Evolutionary conservation across 1,140 invertebrate genomes (phyloP), one percentile per base, ranked within the genome.

Genomic region (Brachionus koreanus): DNA sequence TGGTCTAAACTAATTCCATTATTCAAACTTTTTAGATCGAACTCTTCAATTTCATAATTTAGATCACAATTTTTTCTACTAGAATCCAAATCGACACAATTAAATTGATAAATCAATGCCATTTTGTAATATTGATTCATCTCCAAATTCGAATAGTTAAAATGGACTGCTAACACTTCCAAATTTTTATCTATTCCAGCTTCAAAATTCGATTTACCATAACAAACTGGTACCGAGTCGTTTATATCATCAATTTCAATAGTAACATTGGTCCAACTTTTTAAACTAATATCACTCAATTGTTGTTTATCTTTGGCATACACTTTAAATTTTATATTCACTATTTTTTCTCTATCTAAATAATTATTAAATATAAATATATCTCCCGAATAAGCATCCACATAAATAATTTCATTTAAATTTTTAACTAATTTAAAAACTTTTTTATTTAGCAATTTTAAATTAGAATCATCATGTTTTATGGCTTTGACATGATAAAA

Each of bases 221-320:
- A 25, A 49, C 69, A 74, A 43, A 23, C 43, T 3, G 69, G 69
- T n/a, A 3, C 43, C 0, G 69, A 74, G 43, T 74, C 69, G 5
- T 74, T 74, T 43, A 74, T 46, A 33, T 74, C 69, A 46, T 46
- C 42, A 25, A 74, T 43, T 74, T 74, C 69, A 25, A 74, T 74
- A 10, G 19, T 23, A n/a, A 74, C 39, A 25, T 23, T 43, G 13
- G 43, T 25, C 19, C 39, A 43, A 39, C 25, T 74, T 19, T 74
- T 74, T 74, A 74, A n/a, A 25, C 69, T 23, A 25, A 35, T 19
- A 0, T 13, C 25, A 13, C 12, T 12, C 9, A 39, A 16, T 16
- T 69, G 33, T n/a, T 39, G 65, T 39, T 39, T 37, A 9, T 74
- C 39, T 33, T 33, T 74, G 23, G 42, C 69, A 74, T 13, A 74